Conservation (phyloP, 1,140 invertebrate genomes). For the Branchinecta lindahli region DNA sequence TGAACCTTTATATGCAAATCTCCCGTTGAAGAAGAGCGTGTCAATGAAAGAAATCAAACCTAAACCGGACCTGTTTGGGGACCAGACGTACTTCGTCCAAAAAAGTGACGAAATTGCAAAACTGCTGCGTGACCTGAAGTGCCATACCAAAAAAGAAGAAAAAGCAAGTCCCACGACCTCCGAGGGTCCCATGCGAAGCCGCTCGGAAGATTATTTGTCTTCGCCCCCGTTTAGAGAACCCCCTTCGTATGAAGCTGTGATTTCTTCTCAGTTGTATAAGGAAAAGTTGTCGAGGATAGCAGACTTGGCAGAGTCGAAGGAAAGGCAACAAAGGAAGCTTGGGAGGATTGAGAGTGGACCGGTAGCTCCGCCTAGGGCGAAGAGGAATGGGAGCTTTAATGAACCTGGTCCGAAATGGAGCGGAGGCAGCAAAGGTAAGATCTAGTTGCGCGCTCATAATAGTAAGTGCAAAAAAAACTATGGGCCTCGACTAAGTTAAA, state of each 20-base stretch:
- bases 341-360: not conserved
- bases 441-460: no score
- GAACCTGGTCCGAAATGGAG: not conserved
- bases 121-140: not conserved
- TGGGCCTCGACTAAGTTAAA: no score
- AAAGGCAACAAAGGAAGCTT: not conserved
- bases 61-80: not conserved
- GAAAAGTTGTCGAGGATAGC: slow-evolving; percentile 1
- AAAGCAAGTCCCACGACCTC: not conserved
- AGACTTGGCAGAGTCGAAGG: not conserved
- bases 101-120: slow-evolving; percentile 1
- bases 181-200: not conserved
- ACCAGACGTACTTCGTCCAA: not conserved
- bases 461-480: no score
- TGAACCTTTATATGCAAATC: not conserved
- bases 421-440: not conserved
- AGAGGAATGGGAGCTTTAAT: slow-evolving; percentile 1
- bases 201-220: not conserved
- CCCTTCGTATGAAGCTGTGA: not conserved
- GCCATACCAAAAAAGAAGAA: not conserved
- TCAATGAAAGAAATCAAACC: not conserved
- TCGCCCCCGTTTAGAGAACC: not conserved
- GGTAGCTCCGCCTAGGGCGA: not conserved
- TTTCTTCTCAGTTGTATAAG: not conserved
- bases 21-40: not conserved